Conservation (phyloP, 2,797 vertebrate genomes). For the Limnodromus scolopaceus region DNA sequence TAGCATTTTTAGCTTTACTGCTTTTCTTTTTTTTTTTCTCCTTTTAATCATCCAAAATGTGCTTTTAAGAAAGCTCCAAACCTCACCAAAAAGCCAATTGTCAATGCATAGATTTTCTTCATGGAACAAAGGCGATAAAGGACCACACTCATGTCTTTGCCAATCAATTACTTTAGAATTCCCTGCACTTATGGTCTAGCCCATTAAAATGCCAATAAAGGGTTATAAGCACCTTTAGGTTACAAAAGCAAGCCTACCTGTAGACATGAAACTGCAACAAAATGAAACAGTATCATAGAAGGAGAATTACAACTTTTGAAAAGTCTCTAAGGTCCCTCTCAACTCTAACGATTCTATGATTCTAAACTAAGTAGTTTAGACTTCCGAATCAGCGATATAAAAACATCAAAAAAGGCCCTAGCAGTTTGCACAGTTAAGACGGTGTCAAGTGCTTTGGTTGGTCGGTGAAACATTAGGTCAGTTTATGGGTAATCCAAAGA, state of each 20-base stretch:
- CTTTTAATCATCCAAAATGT: not conserved
- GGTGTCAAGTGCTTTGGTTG: not conserved
- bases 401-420: not conserved
- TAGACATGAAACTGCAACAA: not conserved
- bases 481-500: not conserved
- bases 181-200: not conserved
- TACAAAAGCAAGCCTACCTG: not conserved
- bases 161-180: not conserved
- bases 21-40: not conserved
- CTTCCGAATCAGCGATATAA: not conserved
- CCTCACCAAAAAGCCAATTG: not conserved
- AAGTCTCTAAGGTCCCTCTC: no score
- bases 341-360: no score
- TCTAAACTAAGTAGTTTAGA: not conserved
- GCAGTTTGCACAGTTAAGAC: not conserved
- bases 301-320: not conserved
- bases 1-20: not conserved
- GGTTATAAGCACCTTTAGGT: not conserved
- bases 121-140: not conserved
- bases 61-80: slow-evolving; percentile 4
- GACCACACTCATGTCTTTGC: not conserved
- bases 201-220: not conserved
- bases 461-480: not conserved
- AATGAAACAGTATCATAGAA: not conserved
- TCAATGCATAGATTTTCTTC: not conserved